phyloP scores from a whole-genome alignment of 2,113 vertebrate species.

The Mugil cephalus region DNA sequence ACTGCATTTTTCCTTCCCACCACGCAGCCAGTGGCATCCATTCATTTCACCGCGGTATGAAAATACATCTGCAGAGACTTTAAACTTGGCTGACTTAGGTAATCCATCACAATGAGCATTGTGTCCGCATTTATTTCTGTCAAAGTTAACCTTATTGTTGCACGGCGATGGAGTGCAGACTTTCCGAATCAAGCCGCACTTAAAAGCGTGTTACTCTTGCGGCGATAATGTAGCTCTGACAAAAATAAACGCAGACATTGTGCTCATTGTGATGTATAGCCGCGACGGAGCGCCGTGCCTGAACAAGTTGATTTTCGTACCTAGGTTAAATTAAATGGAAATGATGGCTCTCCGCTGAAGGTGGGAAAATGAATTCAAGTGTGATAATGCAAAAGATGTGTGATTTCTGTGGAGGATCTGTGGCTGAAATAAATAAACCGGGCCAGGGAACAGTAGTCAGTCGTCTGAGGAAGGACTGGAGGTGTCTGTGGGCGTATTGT shows the following conservation, averaged over 20 bases:
- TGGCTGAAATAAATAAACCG: neutral
- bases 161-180: slow-evolving; percentile 19
- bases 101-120: slow-evolving; percentile 69
- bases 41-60: slow-evolving; percentile 44
- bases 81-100: slow-evolving; percentile 54
- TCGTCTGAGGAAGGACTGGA: slow-evolving; percentile 12
- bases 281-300: slow-evolving; percentile 18
- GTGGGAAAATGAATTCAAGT: neutral
- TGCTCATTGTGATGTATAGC: slow-evolving; percentile 63
- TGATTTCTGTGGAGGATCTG: neutral
- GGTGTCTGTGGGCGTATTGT: neutral
- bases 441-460: neutral
- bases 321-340: neutral
- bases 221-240: slow-evolving; percentile 54
- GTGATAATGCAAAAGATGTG: neutral
- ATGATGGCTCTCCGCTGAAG: neutral
- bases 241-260: slow-evolving; percentile 46
- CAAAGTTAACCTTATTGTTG: slow-evolving; percentile 54
- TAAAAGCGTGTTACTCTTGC: slow-evolving; percentile 49
- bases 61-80: slow-evolving; percentile 61
- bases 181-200: slow-evolving; percentile 39
- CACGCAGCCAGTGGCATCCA: slow-evolving; percentile 41
- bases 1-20: slow-evolving; percentile 13
- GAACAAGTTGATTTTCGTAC: slow-evolving; percentile 11
- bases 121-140: slow-evolving; percentile 63